Evolutionary conservation across 2,888 invertebrate genomes (phyloP), one percentile per base, ranked within the genome.

Genomic region (Stegana nigrithorax): DNA sequence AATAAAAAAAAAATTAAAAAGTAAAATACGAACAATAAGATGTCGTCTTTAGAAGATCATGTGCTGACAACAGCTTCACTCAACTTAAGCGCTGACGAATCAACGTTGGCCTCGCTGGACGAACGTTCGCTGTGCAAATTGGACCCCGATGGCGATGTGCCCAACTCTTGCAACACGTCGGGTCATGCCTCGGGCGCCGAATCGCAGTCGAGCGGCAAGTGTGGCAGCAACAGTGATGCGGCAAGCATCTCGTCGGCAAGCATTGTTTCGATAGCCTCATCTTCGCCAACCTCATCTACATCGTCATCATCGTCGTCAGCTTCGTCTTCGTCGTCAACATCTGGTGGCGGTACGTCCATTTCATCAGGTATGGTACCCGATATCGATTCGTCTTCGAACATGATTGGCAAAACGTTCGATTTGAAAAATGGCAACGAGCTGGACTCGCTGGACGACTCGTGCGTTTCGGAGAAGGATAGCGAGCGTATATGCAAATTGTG

Each of bases 401-500:
- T 64, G 75, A 80, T 75, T 50, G 73, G 70, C 57, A 67, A 69
- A 63, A 68, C 71, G 55, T 84, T 81, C 55, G 85, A 84, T 55
- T 71, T 71, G 32, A 82, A 81, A 36, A 81, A 81, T 23, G 78
- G 75, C 32, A 78, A 69, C 36, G 81, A 84, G 64, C 75, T 83
- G 65, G 84, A 84, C 68, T 82, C 83, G 19, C 75, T 87, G 65
- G 86, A 86, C 69, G 86, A 86, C 71, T 73, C 83, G 42, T 81
- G 84, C 50, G 70, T 70, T 60, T 78, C 83, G 25, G 60, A 72
- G 8, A 75, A 75, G 56, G 86, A 85, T 72, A 82, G 79, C 58
- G 84, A 90, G 72, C 89, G 89, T 84, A 88, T 88, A 81, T 90
- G 90, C 86, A 89, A 88, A 83, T 87, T 90, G 76, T 90, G 90